These are phyloP conservation scores for Zoanthus sociatus DNA, from an alignment of 92 coral and sea anemone species.

Conservation along the genomic window DNA sequence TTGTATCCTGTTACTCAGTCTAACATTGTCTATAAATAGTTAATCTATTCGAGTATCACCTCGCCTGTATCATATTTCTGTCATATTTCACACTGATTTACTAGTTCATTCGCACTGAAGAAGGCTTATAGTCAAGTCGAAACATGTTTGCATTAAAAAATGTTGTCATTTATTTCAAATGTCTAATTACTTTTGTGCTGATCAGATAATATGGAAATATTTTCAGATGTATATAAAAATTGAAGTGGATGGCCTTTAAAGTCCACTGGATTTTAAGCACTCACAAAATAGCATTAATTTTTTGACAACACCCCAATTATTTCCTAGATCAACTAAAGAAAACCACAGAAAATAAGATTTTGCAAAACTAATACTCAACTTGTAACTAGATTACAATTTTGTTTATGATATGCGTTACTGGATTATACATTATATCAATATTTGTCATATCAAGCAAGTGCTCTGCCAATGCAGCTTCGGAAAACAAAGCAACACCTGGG, in stretches of 20 bases:
- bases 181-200: neutral
- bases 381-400: conserved; percentile 1
- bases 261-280: neutral
- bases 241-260: conserved; percentile 8
- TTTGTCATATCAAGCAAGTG: conserved; percentile 33
- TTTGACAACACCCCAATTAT: neutral
- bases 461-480: conserved; percentile 51
- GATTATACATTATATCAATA: conserved; percentile 15
- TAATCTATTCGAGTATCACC: conserved; percentile 33
- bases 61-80: conserved; percentile 17
- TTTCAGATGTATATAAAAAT: conserved; percentile 3
- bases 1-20: conserved; percentile 24
- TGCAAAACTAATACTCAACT: conserved; percentile 9
- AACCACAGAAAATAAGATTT: conserved; percentile 17
- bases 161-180: conserved; percentile 2
- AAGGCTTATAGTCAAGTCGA: conserved; percentile 19
- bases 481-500: conserved; percentile 32
- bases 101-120: conserved; percentile 6
- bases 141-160: conserved; percentile 22
- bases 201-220: conserved; percentile 9
- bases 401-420: conserved; percentile 9
- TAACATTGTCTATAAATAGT: conserved; percentile 21
- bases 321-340: conserved; percentile 8
- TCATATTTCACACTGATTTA: neutral
- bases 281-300: neutral